These are phyloP conservation scores for Harmothoe impar DNA, from an alignment of 2,888 invertebrate genomes.

Conservation along the genomic window DNA sequence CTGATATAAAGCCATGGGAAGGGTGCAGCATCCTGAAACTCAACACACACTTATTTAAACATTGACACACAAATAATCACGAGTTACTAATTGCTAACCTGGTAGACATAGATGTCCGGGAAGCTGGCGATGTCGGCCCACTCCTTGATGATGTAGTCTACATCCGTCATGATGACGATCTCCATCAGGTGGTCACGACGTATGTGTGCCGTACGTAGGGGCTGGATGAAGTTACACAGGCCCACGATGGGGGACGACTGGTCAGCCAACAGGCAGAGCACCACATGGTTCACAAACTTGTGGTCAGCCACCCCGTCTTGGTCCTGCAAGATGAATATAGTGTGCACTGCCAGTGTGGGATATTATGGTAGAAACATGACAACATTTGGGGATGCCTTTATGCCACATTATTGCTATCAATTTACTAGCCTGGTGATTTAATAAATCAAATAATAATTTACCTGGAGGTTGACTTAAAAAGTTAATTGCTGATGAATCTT, in stretches of 20 bases:
- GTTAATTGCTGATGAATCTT: too few relatives aligned
- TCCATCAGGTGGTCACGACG: constrained; percentile 66
- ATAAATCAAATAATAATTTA: too few relatives aligned
- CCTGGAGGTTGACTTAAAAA: too few relatives aligned
- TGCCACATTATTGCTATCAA: neutral
- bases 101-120: constrained; percentile 68
- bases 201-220: constrained; percentile 87
- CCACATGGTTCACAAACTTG: constrained; percentile 89
- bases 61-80: too few relatives aligned
- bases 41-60: too few relatives aligned
- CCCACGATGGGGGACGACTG: constrained; percentile 98
- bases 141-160: constrained; percentile 65
- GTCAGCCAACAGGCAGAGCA: constrained; percentile 98
- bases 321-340: constrained; percentile 32
- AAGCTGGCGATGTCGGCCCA: constrained; percentile 68
- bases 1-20: too few relatives aligned
- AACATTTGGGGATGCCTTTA: neutral
- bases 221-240: constrained; percentile 98
- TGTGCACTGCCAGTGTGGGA: neutral
- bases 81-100: constrained; percentile 55
- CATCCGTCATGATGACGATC: constrained; percentile 69
- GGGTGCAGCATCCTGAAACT: too few relatives aligned
- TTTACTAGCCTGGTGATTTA: too few relatives aligned
- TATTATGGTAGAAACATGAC: neutral
- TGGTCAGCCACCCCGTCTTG: constrained; percentile 20